Evolutionary conservation across 2,797 vertebrate genomes (phyloP), one percentile per base, ranked within the genome.

Genomic region (Peromyscus nudipes): DNA sequence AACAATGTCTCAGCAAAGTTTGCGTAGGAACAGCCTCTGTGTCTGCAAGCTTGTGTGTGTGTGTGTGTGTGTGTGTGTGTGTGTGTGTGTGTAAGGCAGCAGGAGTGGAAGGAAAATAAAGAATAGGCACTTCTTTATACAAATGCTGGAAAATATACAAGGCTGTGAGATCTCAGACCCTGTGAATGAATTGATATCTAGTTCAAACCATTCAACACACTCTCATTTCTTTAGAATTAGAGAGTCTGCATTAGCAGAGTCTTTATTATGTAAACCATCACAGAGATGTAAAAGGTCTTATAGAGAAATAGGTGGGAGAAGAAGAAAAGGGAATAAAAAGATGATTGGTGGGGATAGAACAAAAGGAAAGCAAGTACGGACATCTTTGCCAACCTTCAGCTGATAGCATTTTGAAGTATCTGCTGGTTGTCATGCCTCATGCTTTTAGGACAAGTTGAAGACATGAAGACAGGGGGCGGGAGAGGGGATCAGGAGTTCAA

Each of bases 1-100:
- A 93, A 81, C 73, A 71, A 23, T 84, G 64, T 92, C 94, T 95
- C 19, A 27, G 91, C 95, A 90, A 97, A 96, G 91, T 97, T 94
- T 95, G 67, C 16, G 0, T 91, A 91, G 93, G 87, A 96, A 91
- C 89, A 94, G 62, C 14, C 40, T 96, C 91, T 79, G 40, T 84
- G 23, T 94, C 69, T 40, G 75, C n/a, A 83, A 80, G 92, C n/a
- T 0, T 40, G 60, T 82, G 91, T 40, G 81, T 37, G 46, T 34
- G 23, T 31, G 83, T 29, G 49, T 62, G 71, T 40, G 34, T 16
- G 16, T 75, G 17, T 40, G 81, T 43, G 81, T 67, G 82, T 49
- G 60, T 27, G 31, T 29, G 12, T 23, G 71, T n/a, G 52, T 31
- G 43, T n/a, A 29, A 83, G 4, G 16, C 60, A 31, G 40, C 37